Evolutionary conservation across 2,113 vertebrate genomes (phyloP).

Genomic region (cattle (Bos taurus)): ARS-UCD2.0 NC_037339.1:46251501-46252000

Average conservation of each 20-base stretch:
- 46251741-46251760: background rate
- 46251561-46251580: background rate
- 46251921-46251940: background rate
- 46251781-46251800: background rate
- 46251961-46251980: background rate
- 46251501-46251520: background rate
- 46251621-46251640: background rate
- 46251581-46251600: background rate
- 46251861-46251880: rapidly evolving
- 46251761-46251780: background rate
- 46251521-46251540: rapidly evolving
- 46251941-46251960: background rate
- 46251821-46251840: background rate
- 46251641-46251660: background rate
- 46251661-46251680: background rate
- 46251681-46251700: background rate
- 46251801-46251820: background rate
- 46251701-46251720: background rate
- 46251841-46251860: background rate
- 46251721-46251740: background rate
- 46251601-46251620: background rate
- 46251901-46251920: background rate
- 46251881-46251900: background rate
- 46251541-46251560: background rate
- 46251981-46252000: background rate